These are phyloP conservation scores for Asteroscopus sphinx DNA, from an alignment of 2,888 invertebrate genomes.

Conservation along the genomic window DNA sequence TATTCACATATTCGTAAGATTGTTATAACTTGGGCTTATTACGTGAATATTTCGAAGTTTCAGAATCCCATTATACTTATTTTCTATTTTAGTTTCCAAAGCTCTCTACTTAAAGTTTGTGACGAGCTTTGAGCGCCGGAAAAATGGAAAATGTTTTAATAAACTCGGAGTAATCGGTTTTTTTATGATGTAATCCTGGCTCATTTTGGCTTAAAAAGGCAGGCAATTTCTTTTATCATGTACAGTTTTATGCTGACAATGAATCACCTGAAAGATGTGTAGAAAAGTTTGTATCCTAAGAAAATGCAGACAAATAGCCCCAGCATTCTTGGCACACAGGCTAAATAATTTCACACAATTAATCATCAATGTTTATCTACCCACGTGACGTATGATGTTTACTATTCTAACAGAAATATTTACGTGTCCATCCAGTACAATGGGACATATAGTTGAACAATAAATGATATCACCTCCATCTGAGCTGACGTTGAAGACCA, in stretches of 20 bases:
- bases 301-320: conserved; percentile 20
- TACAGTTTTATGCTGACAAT: too few species aligned
- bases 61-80: not conserved
- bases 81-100: conserved; percentile 15
- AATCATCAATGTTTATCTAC: conserved; percentile 28
- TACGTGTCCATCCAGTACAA: conserved; percentile 26
- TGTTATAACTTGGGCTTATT: conserved; percentile 2
- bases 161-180: not conserved
- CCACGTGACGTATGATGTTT: conserved; percentile 29
- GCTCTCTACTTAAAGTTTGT: conserved; percentile 10
- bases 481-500: conserved; percentile 19
- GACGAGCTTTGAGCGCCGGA: not conserved
- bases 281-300: not conserved
- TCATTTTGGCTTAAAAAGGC: not conserved
- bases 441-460: conserved; percentile 30
- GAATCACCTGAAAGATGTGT: too few species aligned
- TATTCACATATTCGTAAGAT: conserved; percentile 1
- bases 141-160: conserved; percentile 3
- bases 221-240: too few species aligned
- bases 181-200: not conserved
- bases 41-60: not conserved
- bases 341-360: conserved; percentile 38
- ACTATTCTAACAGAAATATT: conserved; percentile 44
- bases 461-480: conserved; percentile 53
- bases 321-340: conserved; percentile 1